These are phyloP conservation scores for Drosophila sp. DNA, from an alignment of 1,140 invertebrate genomes.

Conservation along the genomic window DNA sequence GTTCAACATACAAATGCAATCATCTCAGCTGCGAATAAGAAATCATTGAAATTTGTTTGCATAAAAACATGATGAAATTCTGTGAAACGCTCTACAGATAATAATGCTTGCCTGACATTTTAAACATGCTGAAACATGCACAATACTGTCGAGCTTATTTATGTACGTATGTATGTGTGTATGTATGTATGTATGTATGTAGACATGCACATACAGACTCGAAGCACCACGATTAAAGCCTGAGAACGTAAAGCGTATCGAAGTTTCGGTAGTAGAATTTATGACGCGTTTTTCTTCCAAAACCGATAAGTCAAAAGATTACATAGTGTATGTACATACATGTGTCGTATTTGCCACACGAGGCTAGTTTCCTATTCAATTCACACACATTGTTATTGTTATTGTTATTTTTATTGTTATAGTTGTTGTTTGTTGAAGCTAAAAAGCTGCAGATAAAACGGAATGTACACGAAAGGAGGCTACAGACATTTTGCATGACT, in stretches of 20 bases:
- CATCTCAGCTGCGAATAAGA: background rate
- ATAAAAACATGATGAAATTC: slow-evolving; percentile 35
- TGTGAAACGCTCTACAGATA: slow-evolving; percentile 7
- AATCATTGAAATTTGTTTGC: slow-evolving; percentile 5
- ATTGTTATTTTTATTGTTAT: slow-evolving; percentile 5
- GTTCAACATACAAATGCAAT: background rate
- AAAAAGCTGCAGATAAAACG: slow-evolving; percentile 17
- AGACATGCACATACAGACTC: background rate
- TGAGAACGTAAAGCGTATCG: slow-evolving; percentile 42
- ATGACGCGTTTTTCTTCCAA: slow-evolving; percentile 16
- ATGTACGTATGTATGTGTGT: background rate
- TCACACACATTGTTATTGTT: slow-evolving; percentile 7
- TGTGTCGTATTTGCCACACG: slow-evolving; percentile 1
- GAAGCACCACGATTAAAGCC: slow-evolving; percentile 28
- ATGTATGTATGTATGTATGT: background rate
- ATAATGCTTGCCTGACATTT: slow-evolving; percentile 3
- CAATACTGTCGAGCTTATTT: background rate
- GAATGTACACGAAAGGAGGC: slow-evolving; percentile 10
- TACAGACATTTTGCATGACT: slow-evolving; percentile 19
- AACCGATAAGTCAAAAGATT: slow-evolving; percentile 8
- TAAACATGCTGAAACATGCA: slow-evolving; percentile 28
- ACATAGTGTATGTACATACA: background rate
- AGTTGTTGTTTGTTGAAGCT: background rate
- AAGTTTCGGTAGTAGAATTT: slow-evolving; percentile 29
- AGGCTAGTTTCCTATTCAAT: slow-evolving; percentile 26